Percentiles rank a stretch among this genome's conserved stretches.
Conservation (phyloP, 2,797 vertebrate genomes). For the Sciaenops ocellatus region DNA sequence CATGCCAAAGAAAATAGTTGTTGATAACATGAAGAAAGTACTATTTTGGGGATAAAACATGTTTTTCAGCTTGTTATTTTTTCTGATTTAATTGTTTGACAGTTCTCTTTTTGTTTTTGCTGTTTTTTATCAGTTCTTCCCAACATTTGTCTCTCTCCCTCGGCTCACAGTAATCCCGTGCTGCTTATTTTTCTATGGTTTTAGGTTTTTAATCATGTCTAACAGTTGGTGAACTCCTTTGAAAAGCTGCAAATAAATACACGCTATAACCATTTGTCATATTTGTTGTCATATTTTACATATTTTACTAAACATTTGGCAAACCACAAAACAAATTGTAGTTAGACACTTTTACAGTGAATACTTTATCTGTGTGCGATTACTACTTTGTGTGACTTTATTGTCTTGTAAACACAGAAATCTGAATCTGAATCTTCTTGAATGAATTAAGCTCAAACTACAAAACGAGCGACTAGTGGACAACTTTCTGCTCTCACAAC, state of each 20-base stretch:
- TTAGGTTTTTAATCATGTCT: conserved; percentile 12
- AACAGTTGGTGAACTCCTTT: conserved; percentile 3
- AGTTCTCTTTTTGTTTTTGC: no score
- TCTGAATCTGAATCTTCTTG: background rate
- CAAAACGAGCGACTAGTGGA: background rate
- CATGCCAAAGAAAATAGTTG: background rate
- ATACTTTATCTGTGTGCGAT: background rate
- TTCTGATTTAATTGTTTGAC: no score
- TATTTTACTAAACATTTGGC: background rate
- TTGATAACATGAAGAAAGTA: background rate
- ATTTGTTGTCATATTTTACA: background rate
- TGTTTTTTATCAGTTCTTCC: background rate
- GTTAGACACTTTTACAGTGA: background rate
- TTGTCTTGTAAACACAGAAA: no score
- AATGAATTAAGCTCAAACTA: background rate
- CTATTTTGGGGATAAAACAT: background rate
- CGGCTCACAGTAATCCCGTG: background rate
- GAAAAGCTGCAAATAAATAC: background rate
- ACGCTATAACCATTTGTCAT: background rate
- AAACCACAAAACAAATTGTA: background rate
- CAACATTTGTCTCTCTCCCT: background rate
- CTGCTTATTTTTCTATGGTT: conserved; percentile 5
- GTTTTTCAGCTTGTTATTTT: no score
- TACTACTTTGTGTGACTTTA: background rate
- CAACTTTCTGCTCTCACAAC: background rate